Evolutionary conservation across 2,797 vertebrate species (phyloP).

Genomic region (Typhlichthys eigenmanni): DNA sequence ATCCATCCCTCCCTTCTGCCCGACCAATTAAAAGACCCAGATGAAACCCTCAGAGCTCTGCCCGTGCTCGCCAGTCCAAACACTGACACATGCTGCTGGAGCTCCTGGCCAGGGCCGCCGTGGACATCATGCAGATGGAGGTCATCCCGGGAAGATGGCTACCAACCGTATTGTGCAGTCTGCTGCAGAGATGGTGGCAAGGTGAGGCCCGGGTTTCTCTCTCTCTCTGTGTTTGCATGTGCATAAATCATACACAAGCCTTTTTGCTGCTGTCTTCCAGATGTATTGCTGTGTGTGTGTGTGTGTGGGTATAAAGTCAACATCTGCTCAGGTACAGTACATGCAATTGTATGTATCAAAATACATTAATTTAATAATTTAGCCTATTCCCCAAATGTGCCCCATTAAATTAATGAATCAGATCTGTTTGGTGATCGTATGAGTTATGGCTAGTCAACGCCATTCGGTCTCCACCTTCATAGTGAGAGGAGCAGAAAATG

Average conservation of each 20-base stretch:
- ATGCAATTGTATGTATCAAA: not conserved
- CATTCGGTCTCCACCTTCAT: constrained; percentile 44
- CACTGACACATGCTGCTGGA: constrained; percentile 58
- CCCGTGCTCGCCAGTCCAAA: constrained; percentile 43
- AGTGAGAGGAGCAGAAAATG: constrained; percentile 50
- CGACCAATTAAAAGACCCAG: constrained; percentile 61
- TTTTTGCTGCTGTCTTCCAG: constrained; percentile 51
- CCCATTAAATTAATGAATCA: constrained; percentile 27
- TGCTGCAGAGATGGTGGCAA: constrained; percentile 1
- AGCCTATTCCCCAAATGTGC: too few relatives aligned
- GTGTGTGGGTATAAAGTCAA: not conserved
- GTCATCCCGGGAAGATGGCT: constrained; percentile 45
- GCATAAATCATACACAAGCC: constrained; percentile 66
- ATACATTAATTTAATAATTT: too few relatives aligned
- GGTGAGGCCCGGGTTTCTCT: constrained; percentile 19
- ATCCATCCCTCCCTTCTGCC: constrained; percentile 28
- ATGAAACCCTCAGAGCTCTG: constrained; percentile 55
- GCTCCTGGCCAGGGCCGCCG: constrained; percentile 46
- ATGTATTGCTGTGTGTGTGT: constrained; percentile 56
- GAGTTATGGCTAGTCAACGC: constrained; percentile 50
- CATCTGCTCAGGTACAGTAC: not conserved
- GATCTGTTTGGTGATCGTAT: constrained; percentile 51
- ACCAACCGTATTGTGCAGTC: not conserved
- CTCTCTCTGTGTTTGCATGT: constrained; percentile 54
- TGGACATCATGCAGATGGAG: constrained; percentile 80